phyloP scores from a whole-genome alignment of 1,140 invertebrate genomes.

The Palaemon carinicauda region DNA sequence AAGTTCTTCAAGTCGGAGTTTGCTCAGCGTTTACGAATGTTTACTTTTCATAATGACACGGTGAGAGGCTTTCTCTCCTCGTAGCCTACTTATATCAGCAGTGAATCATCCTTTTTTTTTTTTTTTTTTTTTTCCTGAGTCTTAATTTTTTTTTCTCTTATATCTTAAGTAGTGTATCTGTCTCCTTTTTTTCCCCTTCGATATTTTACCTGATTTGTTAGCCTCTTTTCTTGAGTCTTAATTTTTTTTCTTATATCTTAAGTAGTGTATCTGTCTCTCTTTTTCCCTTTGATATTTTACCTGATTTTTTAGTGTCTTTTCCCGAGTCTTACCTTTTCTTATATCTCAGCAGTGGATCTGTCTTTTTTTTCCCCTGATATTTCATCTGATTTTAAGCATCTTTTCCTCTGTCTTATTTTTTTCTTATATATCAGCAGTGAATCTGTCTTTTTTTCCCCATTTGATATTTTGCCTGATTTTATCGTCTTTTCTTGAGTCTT shows the following conservation, averaged over 20 bases:
- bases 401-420: background rate
- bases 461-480: background rate
- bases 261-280: too few relatives aligned
- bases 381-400: background rate
- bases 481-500: background rate
- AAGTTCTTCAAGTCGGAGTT: too few relatives aligned
- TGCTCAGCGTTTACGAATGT: too few relatives aligned
- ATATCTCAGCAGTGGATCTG: background rate
- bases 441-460: too few relatives aligned
- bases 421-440: background rate
- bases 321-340: background rate
- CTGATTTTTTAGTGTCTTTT: background rate
- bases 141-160: background rate
- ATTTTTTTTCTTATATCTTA: background rate
- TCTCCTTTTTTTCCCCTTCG: too few relatives aligned
- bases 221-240: background rate
- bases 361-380: background rate
- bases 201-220: background rate
- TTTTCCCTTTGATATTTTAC: background rate
- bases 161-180: too few relatives aligned
- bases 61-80: background rate
- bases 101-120: background rate
- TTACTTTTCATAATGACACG: background rate
- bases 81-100: background rate
- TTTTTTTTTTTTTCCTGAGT: background rate